phyloP scores from a whole-genome alignment of 2,797 vertebrate genomes.

The Glyptemys insculpta region DNA sequence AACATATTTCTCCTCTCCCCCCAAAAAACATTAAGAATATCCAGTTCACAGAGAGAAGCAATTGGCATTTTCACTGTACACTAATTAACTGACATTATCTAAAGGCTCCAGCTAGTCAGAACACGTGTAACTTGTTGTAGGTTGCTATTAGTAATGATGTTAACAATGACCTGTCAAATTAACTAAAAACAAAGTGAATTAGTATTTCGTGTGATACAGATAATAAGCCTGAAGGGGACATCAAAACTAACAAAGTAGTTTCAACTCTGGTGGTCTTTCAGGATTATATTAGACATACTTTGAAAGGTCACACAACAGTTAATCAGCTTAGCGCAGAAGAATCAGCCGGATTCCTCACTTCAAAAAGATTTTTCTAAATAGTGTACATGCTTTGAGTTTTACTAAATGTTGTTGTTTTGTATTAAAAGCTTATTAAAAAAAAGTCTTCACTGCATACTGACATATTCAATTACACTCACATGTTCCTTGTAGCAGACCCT shows the following conservation, averaged over 20 bases:
- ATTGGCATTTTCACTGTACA: conserved; percentile 10
- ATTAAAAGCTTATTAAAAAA: conserved; percentile 65
- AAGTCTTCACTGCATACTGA: conserved; percentile 60
- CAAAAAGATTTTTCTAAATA: conserved; percentile 69
- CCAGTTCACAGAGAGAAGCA: conserved; percentile 9
- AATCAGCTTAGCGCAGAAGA: conserved; percentile 73
- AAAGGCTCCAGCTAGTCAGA: conserved; percentile 61
- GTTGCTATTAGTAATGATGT: conserved; percentile 64
- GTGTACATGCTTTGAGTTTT: conserved; percentile 13
- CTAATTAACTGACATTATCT: conserved; percentile 53
- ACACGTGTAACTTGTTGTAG: conserved; percentile 62
- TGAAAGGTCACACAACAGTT: conserved; percentile 72
- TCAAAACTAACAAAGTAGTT: conserved; percentile 76
- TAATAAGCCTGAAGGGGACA: conserved; percentile 68
- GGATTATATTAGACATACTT: conserved; percentile 67
- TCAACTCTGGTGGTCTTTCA: conserved; percentile 76
- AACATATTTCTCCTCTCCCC: neutral
- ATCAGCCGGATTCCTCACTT: conserved; percentile 57
- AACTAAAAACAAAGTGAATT: conserved; percentile 69
- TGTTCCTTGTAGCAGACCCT: conserved; percentile 49
- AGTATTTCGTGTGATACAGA: conserved; percentile 65
- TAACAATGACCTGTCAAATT: conserved; percentile 77
- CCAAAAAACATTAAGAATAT: neutral
- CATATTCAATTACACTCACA: conserved; percentile 66
- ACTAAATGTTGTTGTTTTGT: conserved; percentile 32